These are phyloP conservation scores for Liolophura sinensis DNA, from an alignment of 1,140 invertebrate genomes.

Conservation along the genomic window DNA sequence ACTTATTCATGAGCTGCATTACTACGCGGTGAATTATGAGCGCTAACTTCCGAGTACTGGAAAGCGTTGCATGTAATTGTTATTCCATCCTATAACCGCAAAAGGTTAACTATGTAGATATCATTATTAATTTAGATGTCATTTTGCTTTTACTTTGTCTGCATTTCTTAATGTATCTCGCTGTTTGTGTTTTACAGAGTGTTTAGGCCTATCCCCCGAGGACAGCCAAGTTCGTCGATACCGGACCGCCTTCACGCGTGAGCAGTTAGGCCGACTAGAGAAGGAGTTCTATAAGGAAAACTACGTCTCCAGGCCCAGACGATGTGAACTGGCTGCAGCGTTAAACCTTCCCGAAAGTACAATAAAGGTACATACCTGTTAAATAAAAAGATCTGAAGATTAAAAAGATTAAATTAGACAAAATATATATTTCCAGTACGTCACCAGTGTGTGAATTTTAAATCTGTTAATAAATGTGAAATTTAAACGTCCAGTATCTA, in stretches of 20 bases:
- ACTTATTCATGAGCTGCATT: no score
- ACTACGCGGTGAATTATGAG: no score
- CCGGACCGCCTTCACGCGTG: slow-evolving; percentile 94
- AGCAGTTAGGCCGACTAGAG: slow-evolving; percentile 92
- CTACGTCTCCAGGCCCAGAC: slow-evolving; percentile 91
- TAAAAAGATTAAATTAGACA: not conserved
- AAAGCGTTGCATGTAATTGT: no score
- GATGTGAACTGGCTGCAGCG: slow-evolving; percentile 93
- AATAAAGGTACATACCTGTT: slow-evolving; percentile 80
- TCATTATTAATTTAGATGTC: no score
- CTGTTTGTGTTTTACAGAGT: no score
- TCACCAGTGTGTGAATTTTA: not conserved
- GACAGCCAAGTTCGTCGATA: slow-evolving; percentile 77
- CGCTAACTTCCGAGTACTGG: no score
- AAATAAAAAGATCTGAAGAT: no score
- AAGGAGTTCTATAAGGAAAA: slow-evolving; percentile 98
- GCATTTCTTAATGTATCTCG: no score
- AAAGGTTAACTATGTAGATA: no score
- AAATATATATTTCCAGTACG: not conserved
- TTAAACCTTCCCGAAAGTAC: slow-evolving; percentile 94
- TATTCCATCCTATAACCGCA: no score
- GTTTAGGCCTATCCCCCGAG: slow-evolving; percentile 20
- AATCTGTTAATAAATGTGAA: not conserved
- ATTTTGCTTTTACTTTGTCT: no score
- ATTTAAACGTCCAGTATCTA: not conserved